Conservation (phyloP, 2,797 vertebrate genomes). For the Taeniopygia guttata region DNA sequence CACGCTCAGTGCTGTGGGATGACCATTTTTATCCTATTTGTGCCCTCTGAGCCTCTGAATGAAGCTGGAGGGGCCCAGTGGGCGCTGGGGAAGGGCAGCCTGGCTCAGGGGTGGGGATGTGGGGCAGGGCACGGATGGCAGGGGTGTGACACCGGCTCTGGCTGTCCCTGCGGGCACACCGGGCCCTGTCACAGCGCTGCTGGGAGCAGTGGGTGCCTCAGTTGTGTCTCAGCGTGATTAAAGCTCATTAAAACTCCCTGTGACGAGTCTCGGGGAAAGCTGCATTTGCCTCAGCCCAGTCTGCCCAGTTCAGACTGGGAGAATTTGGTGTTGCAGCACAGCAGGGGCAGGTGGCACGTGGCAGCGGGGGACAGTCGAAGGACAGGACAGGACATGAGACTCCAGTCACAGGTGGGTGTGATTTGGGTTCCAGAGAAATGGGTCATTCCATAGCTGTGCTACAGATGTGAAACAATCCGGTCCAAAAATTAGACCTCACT, state of each 20-base stretch:
- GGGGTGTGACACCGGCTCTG: rapidly evolving
- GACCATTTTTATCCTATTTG: not conserved
- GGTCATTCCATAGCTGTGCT: not conserved
- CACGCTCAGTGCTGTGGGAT: rapidly evolving
- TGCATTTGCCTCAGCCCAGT: not conserved
- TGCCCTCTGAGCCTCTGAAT: not conserved
- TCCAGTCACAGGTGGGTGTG: not conserved
- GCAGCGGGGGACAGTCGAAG: not conserved
- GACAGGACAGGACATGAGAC: not conserved
- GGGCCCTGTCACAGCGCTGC: not conserved
- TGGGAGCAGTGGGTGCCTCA: not conserved
- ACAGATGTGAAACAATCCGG: not conserved
- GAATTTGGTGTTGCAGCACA: rapidly evolving
- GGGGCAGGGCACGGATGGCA: rapidly evolving
- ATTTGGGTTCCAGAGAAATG: not conserved
- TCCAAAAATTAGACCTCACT: not conserved
- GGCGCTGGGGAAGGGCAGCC: not conserved
- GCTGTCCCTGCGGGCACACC: not conserved
- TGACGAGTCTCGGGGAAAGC: not conserved
- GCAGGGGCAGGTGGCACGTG: rapidly evolving
- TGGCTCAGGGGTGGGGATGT: not conserved
- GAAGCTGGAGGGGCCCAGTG: not conserved
- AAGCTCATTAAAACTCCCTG: not conserved
- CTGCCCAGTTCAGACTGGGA: not conserved
- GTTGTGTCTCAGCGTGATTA: not conserved